Conservation (phyloP, 1,140 invertebrate genomes). For the Apolygus lucorum region DNA sequence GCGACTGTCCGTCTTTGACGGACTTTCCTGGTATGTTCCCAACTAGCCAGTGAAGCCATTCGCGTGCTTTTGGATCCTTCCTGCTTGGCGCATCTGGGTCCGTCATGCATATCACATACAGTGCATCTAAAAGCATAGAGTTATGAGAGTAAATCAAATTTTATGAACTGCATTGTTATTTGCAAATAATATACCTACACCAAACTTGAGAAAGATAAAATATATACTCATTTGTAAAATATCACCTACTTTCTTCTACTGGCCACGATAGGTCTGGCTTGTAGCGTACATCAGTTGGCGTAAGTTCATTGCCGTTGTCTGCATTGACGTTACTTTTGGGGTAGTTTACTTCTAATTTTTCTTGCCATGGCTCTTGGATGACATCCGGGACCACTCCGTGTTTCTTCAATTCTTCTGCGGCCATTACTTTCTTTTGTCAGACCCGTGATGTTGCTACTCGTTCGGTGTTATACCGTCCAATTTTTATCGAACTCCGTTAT, state of each 20-base stretch:
- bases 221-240: slow-evolving; percentile 60
- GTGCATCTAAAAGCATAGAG: too few species aligned
- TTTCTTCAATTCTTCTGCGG: not conserved
- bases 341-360: slow-evolving; percentile 12
- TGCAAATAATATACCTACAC: slow-evolving; percentile 64
- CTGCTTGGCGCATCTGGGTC: slow-evolving; percentile 87
- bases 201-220: slow-evolving; percentile 75
- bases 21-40: slow-evolving; percentile 76
- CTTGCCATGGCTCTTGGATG: not conserved
- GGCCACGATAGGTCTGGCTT: slow-evolving; percentile 52
- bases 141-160: too few species aligned
- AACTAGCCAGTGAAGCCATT: slow-evolving; percentile 89
- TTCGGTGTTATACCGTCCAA: too few species aligned
- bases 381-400: slow-evolving; percentile 11
- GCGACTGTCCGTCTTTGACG: slow-evolving; percentile 56
- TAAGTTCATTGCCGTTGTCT: slow-evolving; percentile 60
- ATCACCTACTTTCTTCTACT: slow-evolving; percentile 41
- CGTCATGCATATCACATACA: slow-evolving; percentile 35
- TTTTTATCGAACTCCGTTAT: too few species aligned
- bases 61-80: slow-evolving; percentile 61
- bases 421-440: too few species aligned
- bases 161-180: slow-evolving; percentile 93
- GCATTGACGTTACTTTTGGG: slow-evolving; percentile 35
- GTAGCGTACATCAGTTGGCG: slow-evolving; percentile 60
- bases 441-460: too few species aligned